Conservation (phyloP, 2,113 vertebrate genomes). For the Sphaerodactylus townsendi region DNA sequence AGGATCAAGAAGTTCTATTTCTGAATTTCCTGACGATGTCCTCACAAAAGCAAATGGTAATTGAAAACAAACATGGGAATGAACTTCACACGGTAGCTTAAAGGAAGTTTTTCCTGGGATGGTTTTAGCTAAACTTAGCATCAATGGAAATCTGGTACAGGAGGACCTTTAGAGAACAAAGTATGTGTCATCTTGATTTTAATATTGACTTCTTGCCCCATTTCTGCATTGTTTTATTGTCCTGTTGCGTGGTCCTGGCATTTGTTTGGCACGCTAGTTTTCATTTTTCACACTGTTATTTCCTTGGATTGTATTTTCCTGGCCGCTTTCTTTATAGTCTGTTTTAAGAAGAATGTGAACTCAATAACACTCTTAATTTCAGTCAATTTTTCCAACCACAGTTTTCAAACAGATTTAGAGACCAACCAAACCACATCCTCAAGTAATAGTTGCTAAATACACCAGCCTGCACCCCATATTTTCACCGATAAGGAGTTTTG, state of each 20-base stretch:
- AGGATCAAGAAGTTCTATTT: not conserved
- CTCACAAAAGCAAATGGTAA: not conserved
- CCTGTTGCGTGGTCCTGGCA: not conserved
- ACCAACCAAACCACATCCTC: not conserved
- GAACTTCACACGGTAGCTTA: not conserved
- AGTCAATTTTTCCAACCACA: not conserved
- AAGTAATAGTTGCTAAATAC: not conserved
- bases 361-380: slow-evolving; percentile 9
- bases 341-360: slow-evolving; percentile 18
- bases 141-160: not conserved
- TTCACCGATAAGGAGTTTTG: slow-evolving; percentile 1
- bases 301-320: slow-evolving; percentile 16
- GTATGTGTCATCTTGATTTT: not conserved
- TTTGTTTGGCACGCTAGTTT: not conserved
- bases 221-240: not conserved
- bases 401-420: slow-evolving; percentile 23
- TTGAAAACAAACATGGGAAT: slow-evolving; percentile 13
- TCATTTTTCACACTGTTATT: slow-evolving; percentile 29
- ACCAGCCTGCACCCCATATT: not conserved
- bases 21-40: slow-evolving; percentile 6
- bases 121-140: not conserved
- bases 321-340: slow-evolving; percentile 17
- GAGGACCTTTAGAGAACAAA: not conserved
- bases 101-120: not conserved
- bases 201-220: slow-evolving; percentile 1